phyloP scores from a whole-genome alignment of 2,888 invertebrate species.

The Drosophila putrida region DNA sequence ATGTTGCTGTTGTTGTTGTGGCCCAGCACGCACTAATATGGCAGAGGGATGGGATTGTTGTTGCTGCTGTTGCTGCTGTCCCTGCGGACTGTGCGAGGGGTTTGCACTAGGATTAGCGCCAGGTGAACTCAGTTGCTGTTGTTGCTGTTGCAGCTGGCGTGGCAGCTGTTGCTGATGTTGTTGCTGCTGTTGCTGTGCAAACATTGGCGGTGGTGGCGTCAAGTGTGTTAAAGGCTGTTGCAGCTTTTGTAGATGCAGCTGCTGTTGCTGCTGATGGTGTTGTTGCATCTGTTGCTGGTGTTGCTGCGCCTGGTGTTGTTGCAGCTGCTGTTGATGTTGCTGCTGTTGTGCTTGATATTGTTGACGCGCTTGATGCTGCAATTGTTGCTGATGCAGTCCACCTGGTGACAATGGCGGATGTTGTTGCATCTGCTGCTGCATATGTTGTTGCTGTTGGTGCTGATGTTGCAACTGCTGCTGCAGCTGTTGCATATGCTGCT shows the following conservation, averaged over 20 bases:
- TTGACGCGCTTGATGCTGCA: constrained; percentile 54
- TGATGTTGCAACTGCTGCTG: constrained; percentile 74
- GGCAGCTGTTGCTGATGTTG: constrained; percentile 57
- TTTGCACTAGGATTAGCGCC: constrained; percentile 25
- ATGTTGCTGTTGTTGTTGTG: constrained; percentile 46
- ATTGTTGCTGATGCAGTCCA: constrained; percentile 37
- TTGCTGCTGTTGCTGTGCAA: constrained; percentile 36
- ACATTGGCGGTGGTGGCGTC: constrained; percentile 45
- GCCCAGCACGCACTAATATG: constrained; percentile 36
- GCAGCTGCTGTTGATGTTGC: constrained; percentile 43
- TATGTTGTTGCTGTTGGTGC: constrained; percentile 47
- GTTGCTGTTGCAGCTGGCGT: constrained; percentile 52
- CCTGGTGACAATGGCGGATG: constrained; percentile 44
- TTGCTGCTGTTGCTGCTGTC: constrained; percentile 26
- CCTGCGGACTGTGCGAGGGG: constrained; percentile 44
- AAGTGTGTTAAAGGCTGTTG: constrained; percentile 43
- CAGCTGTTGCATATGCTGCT: constrained; percentile 61
- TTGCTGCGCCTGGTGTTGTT: constrained; percentile 41
- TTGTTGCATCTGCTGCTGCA: constrained; percentile 53
- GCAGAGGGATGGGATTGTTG: constrained; percentile 20
- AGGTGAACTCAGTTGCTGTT: constrained; percentile 54
- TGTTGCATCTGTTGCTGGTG: constrained; percentile 47
- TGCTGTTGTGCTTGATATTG: constrained; percentile 39
- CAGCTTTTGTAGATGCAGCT: constrained; percentile 30
- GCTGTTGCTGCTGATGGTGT: constrained; percentile 50